Base-by-base conservation (phyloP, 2,797 vertebrate genomes). In the Protonibea diacanthus region DNA sequence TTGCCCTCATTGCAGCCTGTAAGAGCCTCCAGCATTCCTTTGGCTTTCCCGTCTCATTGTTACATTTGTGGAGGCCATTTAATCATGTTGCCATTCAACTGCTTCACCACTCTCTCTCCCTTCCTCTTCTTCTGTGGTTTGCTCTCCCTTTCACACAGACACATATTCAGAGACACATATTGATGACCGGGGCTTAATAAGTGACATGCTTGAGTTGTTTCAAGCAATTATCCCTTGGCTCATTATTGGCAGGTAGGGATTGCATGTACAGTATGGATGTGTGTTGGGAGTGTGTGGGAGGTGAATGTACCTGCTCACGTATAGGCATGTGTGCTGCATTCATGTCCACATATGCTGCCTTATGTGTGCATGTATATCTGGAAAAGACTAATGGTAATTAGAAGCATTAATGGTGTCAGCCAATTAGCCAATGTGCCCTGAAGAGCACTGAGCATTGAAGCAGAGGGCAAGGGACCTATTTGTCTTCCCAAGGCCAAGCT, bases 51-150 rank as follows among this genome's bases (percentile, higher is more conserved):
- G 9, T 29, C 51, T 65, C 25, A 47, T 71, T 76, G 61, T 71
- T 69, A 60, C 76, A 55, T 62, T 56, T 51, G n/a, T 56, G n/a
- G 56, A 25, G 53, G 66, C 38, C 51, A n/a, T 74, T 83, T 21
- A 48, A 44, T 77, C 45, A 76, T 57, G 57, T 86, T 90, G 71
- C 86, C 66, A 65, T 71, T 85, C 85, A 87, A 58, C 87, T 89
- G 74, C 78, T 80, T 86, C 77, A 83, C 23, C 64, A 21, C 21
- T n/a, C 13, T 55, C 40, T 48, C 60, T 44, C 17, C 40, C 10
- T 75, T 65, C 18, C 13, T 75, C 42, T 40, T 45, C 21, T 17
- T 63, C 25, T 72, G 53, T 73, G 14, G 42, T 14, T 57, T 18
- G 1, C 74, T 42, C 27, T 62, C 29, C 13, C 14, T 66, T 29